Conservation (phyloP, 2,113 vertebrate species). For the Istiophorus platypterus region DNA sequence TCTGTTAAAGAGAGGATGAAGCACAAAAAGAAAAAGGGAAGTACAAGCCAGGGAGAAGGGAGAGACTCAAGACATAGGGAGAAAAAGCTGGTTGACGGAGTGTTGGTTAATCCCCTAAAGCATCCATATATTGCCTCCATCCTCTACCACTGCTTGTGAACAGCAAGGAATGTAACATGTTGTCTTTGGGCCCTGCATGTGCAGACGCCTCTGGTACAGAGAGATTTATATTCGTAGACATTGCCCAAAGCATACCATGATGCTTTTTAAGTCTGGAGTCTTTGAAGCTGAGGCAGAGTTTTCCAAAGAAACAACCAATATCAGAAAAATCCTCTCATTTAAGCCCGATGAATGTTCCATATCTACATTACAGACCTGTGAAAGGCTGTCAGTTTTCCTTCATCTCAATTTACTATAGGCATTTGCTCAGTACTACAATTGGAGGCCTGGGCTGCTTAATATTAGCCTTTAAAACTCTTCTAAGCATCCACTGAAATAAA, state of each 20-base stretch:
- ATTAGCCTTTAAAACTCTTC: constrained; percentile 36
- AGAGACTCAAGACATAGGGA: constrained; percentile 52
- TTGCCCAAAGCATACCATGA: constrained; percentile 75
- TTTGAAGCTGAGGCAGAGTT: constrained; percentile 73
- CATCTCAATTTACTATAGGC: constrained; percentile 30
- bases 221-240: constrained; percentile 79
- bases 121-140: constrained; percentile 83
- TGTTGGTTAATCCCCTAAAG: constrained; percentile 83
- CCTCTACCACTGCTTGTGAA: constrained; percentile 80
- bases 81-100: constrained; percentile 58
- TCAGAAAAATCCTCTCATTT: constrained; percentile 78
- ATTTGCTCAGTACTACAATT: constrained; percentile 25
- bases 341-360: constrained; percentile 69
- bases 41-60: constrained; percentile 52
- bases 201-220: constrained; percentile 71
- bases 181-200: constrained; percentile 77
- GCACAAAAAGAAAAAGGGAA: constrained; percentile 60
- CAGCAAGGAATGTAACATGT: constrained; percentile 79
- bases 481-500: constrained; percentile 56
- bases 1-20: constrained; percentile 72
- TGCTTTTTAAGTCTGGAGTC: constrained; percentile 62
- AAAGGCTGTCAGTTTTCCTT: constrained; percentile 28
- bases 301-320: constrained; percentile 77
- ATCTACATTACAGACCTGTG: constrained; percentile 67
- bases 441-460: constrained; percentile 25